These are phyloP conservation scores for Leucoptera coffeella DNA, from an alignment of 2,888 invertebrate genomes.

Conservation along the genomic window DNA sequence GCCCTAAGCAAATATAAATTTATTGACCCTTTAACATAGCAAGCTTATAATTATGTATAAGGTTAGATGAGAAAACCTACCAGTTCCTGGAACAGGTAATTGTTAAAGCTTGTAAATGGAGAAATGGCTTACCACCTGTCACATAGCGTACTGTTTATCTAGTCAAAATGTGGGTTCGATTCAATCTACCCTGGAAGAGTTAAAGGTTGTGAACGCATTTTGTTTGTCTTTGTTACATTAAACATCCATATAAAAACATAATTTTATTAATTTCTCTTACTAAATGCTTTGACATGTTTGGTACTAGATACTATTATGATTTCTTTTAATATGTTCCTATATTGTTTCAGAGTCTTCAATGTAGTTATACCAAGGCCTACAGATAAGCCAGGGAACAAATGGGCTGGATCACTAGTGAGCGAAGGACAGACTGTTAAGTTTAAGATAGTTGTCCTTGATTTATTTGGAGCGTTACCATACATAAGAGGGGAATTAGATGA, in stretches of 20 bases:
- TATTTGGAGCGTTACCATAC: slow-evolving; percentile 56
- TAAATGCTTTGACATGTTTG: not conserved
- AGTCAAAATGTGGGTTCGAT: too few species aligned
- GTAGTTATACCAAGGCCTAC: slow-evolving; percentile 59
- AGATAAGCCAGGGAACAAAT: slow-evolving; percentile 37
- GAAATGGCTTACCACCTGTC: too few species aligned
- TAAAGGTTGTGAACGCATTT: too few species aligned
- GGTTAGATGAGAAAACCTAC: too few species aligned
- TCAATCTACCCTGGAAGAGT: too few species aligned
- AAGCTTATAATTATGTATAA: too few species aligned
- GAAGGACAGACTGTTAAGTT: slow-evolving; percentile 59
- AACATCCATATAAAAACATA: not conserved
- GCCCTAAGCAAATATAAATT: too few species aligned
- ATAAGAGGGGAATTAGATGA: slow-evolving; percentile 56
- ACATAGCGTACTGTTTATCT: too few species aligned
- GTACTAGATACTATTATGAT: not conserved
- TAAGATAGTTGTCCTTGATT: slow-evolving; percentile 50
- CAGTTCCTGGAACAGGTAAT: too few species aligned
- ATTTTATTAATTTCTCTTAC: not conserved
- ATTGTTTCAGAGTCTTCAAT: slow-evolving; percentile 54
- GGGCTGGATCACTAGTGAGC: slow-evolving; percentile 50
- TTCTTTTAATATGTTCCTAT: too few species aligned
- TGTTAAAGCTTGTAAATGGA: too few species aligned
- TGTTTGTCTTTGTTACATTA: not conserved
- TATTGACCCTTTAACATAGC: too few species aligned